Evolutionary conservation across 2,888 invertebrate species (phyloP).

Genomic region (Odontocerum albicorne): DNA sequence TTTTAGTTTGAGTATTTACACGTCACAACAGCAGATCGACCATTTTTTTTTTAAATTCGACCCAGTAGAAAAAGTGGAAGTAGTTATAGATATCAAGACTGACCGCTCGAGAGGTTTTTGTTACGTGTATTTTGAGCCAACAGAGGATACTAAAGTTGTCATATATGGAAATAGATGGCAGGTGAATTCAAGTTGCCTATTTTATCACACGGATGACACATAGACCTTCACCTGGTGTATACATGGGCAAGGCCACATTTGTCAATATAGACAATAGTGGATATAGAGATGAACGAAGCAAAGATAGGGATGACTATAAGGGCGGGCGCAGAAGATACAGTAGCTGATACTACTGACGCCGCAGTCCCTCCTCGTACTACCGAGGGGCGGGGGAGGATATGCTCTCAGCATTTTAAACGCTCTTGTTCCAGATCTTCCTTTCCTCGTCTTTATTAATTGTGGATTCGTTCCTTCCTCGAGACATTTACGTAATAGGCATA

Average conservation of each 20-base stretch:
- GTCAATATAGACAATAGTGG: slow-evolving; percentile 55
- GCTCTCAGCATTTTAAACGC: slow-evolving; percentile 65
- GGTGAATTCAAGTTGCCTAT: slow-evolving; percentile 91
- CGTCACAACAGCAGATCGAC: slow-evolving; percentile 88
- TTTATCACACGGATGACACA: slow-evolving; percentile 96
- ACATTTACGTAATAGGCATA: slow-evolving; percentile 14
- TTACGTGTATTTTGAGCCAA: slow-evolving; percentile 89
- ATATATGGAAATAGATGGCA: slow-evolving; percentile 96
- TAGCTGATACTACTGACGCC: slow-evolving; percentile 58
- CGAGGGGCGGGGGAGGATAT: slow-evolving; percentile 52
- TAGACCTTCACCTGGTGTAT: slow-evolving; percentile 96
- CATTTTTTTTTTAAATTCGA: slow-evolving; percentile 93
- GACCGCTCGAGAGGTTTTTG: slow-evolving; percentile 94
- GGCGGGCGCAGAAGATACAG: slow-evolving; percentile 56
- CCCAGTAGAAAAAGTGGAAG: slow-evolving; percentile 87
- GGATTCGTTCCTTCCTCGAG: slow-evolving; percentile 13
- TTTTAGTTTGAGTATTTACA: slow-evolving; percentile 91
- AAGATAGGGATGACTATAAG: slow-evolving; percentile 53
- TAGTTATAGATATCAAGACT: slow-evolving; percentile 96
- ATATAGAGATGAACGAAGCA: slow-evolving; percentile 52
- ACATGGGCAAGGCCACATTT: slow-evolving; percentile 90
- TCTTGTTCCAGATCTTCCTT: slow-evolving; percentile 74
- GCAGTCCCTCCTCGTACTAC: slow-evolving; percentile 75
- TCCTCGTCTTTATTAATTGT: slow-evolving; percentile 65
- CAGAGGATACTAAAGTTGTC: slow-evolving; percentile 88